Base-by-base conservation (phyloP, 92 coral and sea anemone genomes). In the Virgularia gustaviana region DNA sequence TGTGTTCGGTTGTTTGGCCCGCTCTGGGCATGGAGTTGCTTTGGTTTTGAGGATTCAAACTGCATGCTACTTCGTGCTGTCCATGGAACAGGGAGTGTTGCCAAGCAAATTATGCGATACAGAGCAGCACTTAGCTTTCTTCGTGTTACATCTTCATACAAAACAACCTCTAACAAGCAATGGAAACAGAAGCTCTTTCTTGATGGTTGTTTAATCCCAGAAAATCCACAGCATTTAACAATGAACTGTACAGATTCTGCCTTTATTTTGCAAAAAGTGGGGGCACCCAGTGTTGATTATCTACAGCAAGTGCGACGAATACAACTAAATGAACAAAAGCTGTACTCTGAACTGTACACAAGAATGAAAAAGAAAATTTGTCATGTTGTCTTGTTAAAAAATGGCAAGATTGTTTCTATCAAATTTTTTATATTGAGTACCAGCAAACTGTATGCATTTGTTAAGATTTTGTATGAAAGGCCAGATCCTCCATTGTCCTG, bases 1-100 rank as follows among this genome's bases (percentile, higher is more conserved):
- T 85, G 28, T 76, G 89, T 81, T 16, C 71, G 78, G 33, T 57
- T 71, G 27, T 84, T 80, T 80, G 85, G 79, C 8, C 85, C 88
- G 45, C 43, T 79, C 11, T 80, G 39, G 57, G 54, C 79, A 12
- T 85, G 86, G 83, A 81, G 83, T 71, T 76, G 86, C 37, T 80
- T 81, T 71, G 85, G 79, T 4, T 85, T 80, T 80, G 86, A 85
- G 54, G 89, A 85, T 25, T 75, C 79, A 82, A 85, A 85, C 65
- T 79, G 71, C 23, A 70, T 65, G 38, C 38, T 85, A 32, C 51
- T 85, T 49, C 80, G 80, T 62, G 62, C 78, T 1, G 82, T 65
- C 2, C 89, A 85, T 70, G 89, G 89, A 2, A 76, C 89, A 20
- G 89, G 89, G 28, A 76, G 71, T 80, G 87, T 83, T 9, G 47